A percentile compares a stretch with the other conserved stretches of the same genome.
These are phyloP conservation scores for Drosophila fulvimacula DNA, from an alignment of 2,888 invertebrate species.

Conservation along the genomic window DNA sequence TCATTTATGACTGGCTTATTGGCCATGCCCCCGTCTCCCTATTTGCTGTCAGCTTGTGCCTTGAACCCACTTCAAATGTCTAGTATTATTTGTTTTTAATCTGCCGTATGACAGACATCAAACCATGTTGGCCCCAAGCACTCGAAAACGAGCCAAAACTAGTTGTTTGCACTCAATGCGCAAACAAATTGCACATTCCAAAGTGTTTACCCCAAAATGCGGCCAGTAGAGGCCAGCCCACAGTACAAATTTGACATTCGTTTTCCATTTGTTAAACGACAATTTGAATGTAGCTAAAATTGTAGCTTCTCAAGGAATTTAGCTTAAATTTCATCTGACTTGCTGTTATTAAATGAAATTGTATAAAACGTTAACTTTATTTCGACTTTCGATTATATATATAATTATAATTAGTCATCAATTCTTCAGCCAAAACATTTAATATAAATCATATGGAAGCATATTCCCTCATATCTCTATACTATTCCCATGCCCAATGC, in stretches of 20 bases:
- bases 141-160: conserved; percentile 10
- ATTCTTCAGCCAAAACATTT: background rate
- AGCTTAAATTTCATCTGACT: no score
- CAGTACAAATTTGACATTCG: background rate
- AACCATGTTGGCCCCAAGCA: conserved; percentile 17
- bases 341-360: no score
- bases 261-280: background rate
- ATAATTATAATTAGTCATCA: no score
- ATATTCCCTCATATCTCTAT: no score
- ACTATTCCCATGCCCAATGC: background rate
- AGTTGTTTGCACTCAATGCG: conserved; percentile 15
- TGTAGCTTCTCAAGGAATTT: no score
- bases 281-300: background rate
- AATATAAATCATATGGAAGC: background rate
- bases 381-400: no score
- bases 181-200: conserved; percentile 22
- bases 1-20: conserved; percentile 54
- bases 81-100: conserved; percentile 72
- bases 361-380: no score
- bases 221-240: background rate
- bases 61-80: conserved; percentile 44
- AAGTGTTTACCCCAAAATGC: conserved; percentile 22
- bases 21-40: background rate
- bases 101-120: conserved; percentile 53
- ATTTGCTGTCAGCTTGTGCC: conserved; percentile 25